Evolutionary conservation across 2,888 invertebrate species (phyloP), one percentile per base, ranked within the genome.

Genomic region (Eupithecia insigniata): DNA sequence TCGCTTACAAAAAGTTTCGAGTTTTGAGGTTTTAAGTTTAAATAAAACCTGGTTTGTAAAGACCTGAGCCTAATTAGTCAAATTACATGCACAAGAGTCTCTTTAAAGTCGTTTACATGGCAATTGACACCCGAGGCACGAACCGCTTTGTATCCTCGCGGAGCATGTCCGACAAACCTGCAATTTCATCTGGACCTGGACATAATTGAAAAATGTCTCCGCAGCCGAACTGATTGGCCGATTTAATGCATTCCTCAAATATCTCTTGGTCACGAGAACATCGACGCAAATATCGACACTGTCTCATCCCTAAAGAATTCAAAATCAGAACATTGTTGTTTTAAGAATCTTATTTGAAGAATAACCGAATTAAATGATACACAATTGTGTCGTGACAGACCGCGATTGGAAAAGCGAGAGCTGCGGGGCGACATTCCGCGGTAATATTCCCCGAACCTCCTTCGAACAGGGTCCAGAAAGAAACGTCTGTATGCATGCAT

Each of bases 351-450:
- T 79, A 65, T 68, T 67, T 72, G 79, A 79, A 76, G 76, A 74
- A 83, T 81, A 81, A 78, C 78, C 80, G 78, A 76, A 82, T 83
- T 81, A 80, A 75, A 71, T 22, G 64, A 64, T 64, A 22, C 32
- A 30, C 36, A 39, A 36, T 74, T 76, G 75, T 77, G 72, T 76
- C 72, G 76, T 77, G 77, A n/a, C n/a, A 69, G 79, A 79, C 66
- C 30, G 71, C 72, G 68, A 73, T 77, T 78, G 85, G 83, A 88
- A 92, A 91, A 92, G 89, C 90, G 90, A 92, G 92, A 92, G 92
- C 92, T 81, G 90, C 80, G 72, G 82, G 85, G 87, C 90, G 82
- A 88, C 93, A 93, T 92, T 93, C 93, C 93, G 83, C 82, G 77
- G 87, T 92, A 92, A 92, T 91, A 87, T 86, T 90, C 90, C 89